These are phyloP conservation scores for Gila robusta DNA, from an alignment of 2,797 vertebrate species.

Conservation along the genomic window DNA sequence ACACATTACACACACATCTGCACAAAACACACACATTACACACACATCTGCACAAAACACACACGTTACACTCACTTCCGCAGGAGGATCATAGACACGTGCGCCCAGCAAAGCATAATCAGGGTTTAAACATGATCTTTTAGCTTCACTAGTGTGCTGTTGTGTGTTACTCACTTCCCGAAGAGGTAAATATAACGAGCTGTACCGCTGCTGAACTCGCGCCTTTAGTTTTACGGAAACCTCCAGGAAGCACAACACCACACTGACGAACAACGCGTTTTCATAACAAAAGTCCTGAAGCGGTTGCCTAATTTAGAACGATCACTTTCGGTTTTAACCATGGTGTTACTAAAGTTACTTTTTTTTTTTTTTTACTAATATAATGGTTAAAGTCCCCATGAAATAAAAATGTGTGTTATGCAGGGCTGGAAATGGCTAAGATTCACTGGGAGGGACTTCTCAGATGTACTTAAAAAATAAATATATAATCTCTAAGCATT, in stretches of 20 bases:
- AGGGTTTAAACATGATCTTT: conserved; percentile 21
- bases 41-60: background rate
- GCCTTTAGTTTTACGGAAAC: conserved; percentile 4
- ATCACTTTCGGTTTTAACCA: background rate
- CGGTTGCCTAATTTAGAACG: background rate
- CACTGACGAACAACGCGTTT: background rate
- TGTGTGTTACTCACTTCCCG: background rate
- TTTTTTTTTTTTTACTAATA: background rate
- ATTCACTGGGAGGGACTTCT: too few species aligned
- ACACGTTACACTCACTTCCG: background rate
- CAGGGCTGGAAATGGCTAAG: too few species aligned
- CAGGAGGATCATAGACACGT: background rate
- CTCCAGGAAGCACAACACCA: background rate
- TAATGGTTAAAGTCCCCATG: background rate
- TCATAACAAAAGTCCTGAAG: conserved; percentile 17
- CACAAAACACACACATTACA: background rate
- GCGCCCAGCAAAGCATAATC: fast-evolving
- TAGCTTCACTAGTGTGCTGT: conserved; percentile 65
- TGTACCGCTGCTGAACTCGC: background rate
- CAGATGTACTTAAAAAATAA: too few species aligned
- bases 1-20: background rate
- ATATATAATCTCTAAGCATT: too few species aligned
- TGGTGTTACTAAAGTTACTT: background rate
- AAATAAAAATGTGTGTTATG: background rate
- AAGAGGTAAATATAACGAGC: conserved; percentile 32